phyloP scores from a whole-genome alignment of 1,140 invertebrate genomes.

The Calosoma granatense region DNA sequence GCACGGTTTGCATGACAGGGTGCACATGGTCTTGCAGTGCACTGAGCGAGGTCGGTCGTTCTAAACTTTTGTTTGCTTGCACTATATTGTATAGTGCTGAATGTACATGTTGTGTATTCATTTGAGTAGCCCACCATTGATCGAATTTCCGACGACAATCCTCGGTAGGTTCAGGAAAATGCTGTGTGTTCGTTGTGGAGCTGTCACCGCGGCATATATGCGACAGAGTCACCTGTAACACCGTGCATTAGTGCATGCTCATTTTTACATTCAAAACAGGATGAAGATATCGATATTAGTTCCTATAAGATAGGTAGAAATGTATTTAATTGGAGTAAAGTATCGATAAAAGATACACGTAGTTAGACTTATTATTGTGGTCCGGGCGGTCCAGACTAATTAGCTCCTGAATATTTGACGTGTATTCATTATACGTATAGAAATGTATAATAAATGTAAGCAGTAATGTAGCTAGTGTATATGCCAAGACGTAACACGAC shows the following conservation, averaged over 20 bases:
- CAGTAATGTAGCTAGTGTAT: too few relatives aligned
- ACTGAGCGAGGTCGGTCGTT: constrained; percentile 38
- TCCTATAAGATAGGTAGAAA: too few relatives aligned
- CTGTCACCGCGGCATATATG: constrained; percentile 62
- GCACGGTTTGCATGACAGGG: constrained; percentile 59
- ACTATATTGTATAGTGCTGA: constrained; percentile 13
- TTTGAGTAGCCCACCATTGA: constrained; percentile 58
- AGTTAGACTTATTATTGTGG: too few relatives aligned
- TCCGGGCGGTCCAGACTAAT: too few relatives aligned
- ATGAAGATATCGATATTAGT: too few relatives aligned
- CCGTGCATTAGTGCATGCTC: neutral
- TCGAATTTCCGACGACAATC: constrained; percentile 69
- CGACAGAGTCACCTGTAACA: constrained; percentile 60
- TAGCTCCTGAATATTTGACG: too few relatives aligned
- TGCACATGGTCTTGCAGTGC: constrained; percentile 44
- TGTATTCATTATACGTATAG: too few relatives aligned
- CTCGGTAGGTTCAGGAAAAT: constrained; percentile 55
- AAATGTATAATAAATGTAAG: too few relatives aligned
- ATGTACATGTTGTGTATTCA: constrained; percentile 38
- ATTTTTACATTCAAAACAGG: neutral
- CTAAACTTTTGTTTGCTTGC: constrained; percentile 27
- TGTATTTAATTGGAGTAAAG: too few relatives aligned
- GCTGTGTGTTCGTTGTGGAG: constrained; percentile 38
- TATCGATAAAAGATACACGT: too few relatives aligned
- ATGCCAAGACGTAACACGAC: too few relatives aligned